phyloP scores from a whole-genome alignment of 2,797 vertebrate genomes.

The Enteromius mattozi region DNA sequence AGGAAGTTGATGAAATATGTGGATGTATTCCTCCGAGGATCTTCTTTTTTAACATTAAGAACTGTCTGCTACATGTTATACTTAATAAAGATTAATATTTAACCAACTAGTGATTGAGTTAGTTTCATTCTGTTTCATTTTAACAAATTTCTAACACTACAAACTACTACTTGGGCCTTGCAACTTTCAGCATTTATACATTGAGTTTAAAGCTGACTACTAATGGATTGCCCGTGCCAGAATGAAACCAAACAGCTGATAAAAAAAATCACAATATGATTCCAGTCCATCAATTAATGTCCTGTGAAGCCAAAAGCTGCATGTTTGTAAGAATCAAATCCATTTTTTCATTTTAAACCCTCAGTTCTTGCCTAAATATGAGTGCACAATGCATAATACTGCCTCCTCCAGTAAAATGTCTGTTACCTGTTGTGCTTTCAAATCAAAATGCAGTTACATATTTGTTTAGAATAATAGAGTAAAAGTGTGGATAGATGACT shows the following conservation, averaged over 20 bases:
- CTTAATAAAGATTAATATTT: not conserved
- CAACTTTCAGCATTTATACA: conserved; percentile 13
- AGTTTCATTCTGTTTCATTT: not conserved
- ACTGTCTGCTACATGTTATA: conserved; percentile 1
- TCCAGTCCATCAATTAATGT: not conserved
- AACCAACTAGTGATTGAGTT: not conserved
- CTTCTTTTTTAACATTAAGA: not conserved
- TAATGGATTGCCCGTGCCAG: not conserved
- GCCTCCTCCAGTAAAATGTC: not conserved
- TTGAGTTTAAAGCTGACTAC: not conserved
- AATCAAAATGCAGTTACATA: not conserved
- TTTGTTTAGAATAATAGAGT: not conserved
- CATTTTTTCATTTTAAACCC: not conserved
- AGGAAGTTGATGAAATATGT: conserved; percentile 37
- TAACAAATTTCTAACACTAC: not conserved
- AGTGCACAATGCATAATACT: not conserved
- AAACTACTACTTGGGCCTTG: not conserved
- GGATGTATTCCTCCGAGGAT: not conserved
- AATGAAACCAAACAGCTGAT: not conserved
- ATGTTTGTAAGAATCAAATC: not conserved
- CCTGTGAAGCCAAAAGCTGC: not conserved
- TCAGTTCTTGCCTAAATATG: not conserved
- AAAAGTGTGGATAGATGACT: not conserved
- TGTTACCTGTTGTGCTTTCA: not conserved
- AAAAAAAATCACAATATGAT: not conserved